Conservation (phyloP, 2,888 invertebrate species). For the Drosophila pseudotakahashii region DNA sequence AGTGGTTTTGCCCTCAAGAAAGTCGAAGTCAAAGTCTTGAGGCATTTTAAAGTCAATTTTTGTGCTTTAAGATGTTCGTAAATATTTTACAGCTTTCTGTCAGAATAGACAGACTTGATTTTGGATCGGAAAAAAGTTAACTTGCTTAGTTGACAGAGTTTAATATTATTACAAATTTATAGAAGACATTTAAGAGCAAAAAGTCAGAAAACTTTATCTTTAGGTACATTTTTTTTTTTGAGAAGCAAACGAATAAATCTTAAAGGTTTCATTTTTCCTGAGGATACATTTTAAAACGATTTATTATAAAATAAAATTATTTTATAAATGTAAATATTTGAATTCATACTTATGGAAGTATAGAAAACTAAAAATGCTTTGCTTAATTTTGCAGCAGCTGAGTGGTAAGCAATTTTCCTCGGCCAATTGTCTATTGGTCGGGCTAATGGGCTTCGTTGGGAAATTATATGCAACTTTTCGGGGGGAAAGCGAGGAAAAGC, state of each 20-base stretch:
- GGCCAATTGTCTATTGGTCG: constrained; percentile 41
- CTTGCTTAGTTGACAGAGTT: no score
- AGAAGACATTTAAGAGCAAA: no score
- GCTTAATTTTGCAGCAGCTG: constrained; percentile 1
- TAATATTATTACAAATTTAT: no score
- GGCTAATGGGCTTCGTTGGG: constrained; percentile 36
- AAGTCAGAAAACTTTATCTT: no score
- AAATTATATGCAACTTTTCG: constrained; percentile 43
- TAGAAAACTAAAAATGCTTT: neutral
- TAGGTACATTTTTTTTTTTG: no score
- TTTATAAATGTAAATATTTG: no score
- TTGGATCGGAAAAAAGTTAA: no score
- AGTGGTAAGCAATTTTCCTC: constrained; percentile 10
- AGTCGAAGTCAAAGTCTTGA: neutral
- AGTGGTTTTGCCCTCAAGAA: constrained; percentile 4
- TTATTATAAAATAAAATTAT: no score
- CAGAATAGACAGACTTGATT: neutral
- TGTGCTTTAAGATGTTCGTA: neutral
- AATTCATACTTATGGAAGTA: neutral
- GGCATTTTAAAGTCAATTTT: neutral
- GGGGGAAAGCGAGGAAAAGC: neutral
- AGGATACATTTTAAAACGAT: no score
- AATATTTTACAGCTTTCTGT: neutral
- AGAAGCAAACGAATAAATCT: no score
- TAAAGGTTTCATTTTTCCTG: no score